These are phyloP conservation scores for Physeter macrocephalus DNA, from an alignment of 2,113 vertebrate species.

Conservation along the genomic window DNA sequence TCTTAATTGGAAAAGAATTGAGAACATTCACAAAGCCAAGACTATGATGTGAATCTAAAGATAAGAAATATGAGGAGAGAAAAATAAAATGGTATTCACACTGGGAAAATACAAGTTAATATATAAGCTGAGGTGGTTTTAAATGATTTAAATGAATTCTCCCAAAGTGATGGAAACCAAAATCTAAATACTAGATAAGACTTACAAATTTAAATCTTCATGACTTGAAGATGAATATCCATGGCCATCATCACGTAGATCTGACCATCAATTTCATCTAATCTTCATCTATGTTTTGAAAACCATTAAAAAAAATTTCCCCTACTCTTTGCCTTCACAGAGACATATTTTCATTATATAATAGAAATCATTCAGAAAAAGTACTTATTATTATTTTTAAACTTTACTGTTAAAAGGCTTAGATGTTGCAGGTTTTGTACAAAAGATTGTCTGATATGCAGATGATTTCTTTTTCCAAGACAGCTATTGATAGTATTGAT, in stretches of 20 bases:
- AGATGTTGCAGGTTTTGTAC: not conserved
- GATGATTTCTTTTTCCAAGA: not conserved
- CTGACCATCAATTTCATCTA: not conserved
- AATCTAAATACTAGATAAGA: not conserved
- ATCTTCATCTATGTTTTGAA: not conserved
- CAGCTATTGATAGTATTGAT: not conserved
- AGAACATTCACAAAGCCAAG: not conserved
- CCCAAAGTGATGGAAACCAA: not conserved
- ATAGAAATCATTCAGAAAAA: not conserved
- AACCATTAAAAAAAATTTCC: not conserved
- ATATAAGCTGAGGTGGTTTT: not conserved
- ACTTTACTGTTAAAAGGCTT: not conserved
- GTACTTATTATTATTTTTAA: not conserved
- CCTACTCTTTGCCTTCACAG: not conserved
- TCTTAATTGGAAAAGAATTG: not conserved
- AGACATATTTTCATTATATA: not conserved
- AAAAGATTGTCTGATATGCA: not conserved
- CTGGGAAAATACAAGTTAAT: not conserved
- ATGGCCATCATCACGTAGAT: accelerated
- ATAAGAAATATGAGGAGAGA: not conserved
- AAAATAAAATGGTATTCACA: not conserved
- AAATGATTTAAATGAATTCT: not conserved
- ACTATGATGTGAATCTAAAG: not conserved
- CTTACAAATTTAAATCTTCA: not conserved
- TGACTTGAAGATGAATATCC: not conserved